These are phyloP conservation scores for Thinocorus orbignyianus DNA, from an alignment of 2,113 vertebrate genomes.

Conservation along the genomic window DNA sequence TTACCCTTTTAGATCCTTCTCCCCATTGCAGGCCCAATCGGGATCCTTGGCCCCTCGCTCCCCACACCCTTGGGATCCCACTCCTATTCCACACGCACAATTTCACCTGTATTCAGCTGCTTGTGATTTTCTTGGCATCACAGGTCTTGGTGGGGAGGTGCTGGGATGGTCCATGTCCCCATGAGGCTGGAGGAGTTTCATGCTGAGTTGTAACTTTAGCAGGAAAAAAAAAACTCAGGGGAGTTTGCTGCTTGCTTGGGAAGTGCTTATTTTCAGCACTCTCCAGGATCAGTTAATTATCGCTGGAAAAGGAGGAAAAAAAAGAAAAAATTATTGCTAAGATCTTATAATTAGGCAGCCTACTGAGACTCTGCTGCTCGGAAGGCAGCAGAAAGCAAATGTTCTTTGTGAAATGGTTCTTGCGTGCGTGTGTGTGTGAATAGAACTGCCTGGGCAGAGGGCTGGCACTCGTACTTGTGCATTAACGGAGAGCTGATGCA, in stretches of 20 bases:
- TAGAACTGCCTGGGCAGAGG: background rate
- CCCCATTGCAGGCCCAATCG: background rate
- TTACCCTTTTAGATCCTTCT: background rate
- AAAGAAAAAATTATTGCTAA: background rate
- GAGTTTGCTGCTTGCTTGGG: slow-evolving; percentile 35
- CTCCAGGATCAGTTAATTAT: slow-evolving; percentile 56
- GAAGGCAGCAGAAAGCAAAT: background rate
- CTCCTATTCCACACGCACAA: accelerated
- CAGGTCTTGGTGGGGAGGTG: background rate
- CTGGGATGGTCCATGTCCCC: background rate
- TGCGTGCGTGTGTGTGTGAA: background rate
- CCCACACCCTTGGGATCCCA: accelerated
- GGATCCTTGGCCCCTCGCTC: background rate
- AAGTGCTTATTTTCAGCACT: slow-evolving; percentile 44
- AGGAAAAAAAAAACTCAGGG: slow-evolving; percentile 6
- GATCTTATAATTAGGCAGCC: slow-evolving; percentile 56
- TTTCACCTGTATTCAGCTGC: background rate
- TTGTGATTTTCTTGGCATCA: background rate
- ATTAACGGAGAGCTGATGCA: background rate
- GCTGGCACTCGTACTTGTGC: background rate
- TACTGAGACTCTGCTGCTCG: background rate
- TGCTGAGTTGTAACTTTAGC: slow-evolving; percentile 19
- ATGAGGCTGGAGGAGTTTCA: background rate
- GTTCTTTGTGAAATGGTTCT: background rate
- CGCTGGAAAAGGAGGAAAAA: background rate